A percentile compares a stretch with the other conserved stretches of the same genome.
phyloP scores from a whole-genome alignment of 2,888 invertebrate species.

The Drosophila nr. fundita region DNA sequence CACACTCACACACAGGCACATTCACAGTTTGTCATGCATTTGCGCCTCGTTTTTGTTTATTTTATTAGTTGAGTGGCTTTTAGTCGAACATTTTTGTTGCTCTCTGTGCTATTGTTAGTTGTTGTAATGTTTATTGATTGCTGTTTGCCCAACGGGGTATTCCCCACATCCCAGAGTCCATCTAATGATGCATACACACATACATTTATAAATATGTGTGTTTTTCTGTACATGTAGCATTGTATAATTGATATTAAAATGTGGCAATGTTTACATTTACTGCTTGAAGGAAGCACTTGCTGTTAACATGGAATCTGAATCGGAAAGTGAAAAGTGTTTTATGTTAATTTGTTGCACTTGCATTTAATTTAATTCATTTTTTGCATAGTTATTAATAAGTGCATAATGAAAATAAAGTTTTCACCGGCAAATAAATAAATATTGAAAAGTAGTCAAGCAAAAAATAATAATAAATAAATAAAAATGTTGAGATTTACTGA shows the following conservation, averaged over 20 bases:
- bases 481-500: not conserved
- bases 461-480: not conserved
- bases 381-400: not conserved
- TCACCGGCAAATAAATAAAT: not conserved
- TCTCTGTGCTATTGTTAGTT: conserved; percentile 33
- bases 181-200: not conserved
- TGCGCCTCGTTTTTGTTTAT: conserved; percentile 64
- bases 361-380: not conserved
- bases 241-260: conserved; percentile 46
- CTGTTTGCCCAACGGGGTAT: conserved; percentile 43
- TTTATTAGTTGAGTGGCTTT: conserved; percentile 71
- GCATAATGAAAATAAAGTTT: not conserved
- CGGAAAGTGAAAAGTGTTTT: not conserved
- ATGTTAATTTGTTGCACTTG: conserved; percentile 18
- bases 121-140: conserved; percentile 66
- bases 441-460: not conserved
- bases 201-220: not conserved
- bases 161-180: conserved; percentile 15
- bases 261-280: conserved; percentile 31
- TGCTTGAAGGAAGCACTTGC: conserved; percentile 15
- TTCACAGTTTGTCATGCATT: conserved; percentile 42
- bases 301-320: conserved; percentile 1
- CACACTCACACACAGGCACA: not conserved
- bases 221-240: conserved; percentile 3
- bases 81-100: conserved; percentile 53